Conservation (phyloP, 2,888 invertebrate species). For the Meteorus cinctellus region DNA sequence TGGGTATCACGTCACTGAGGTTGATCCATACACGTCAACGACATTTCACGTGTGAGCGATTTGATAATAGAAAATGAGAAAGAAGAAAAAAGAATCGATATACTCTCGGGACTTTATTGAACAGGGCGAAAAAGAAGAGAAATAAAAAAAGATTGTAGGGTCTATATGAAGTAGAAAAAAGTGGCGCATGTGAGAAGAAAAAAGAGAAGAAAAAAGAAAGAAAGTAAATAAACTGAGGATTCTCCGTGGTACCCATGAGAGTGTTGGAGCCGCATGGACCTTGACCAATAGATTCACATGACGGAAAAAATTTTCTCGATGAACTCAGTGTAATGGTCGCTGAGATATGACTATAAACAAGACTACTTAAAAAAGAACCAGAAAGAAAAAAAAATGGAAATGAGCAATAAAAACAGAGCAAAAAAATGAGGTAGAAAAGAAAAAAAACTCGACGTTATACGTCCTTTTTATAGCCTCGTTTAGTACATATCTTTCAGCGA, state of each 20-base stretch:
- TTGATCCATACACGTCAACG: constrained; percentile 6
- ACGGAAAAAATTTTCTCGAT: neutral
- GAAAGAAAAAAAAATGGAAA: neutral
- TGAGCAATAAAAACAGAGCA: neutral
- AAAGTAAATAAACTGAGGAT: neutral
- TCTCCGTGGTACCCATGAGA: neutral
- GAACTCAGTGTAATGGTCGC: neutral
- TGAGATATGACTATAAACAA: neutral
- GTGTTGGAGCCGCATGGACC: neutral
- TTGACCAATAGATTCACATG: neutral
- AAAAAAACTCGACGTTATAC: neutral
- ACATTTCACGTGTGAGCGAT: neutral
- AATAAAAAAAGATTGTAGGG: neutral
- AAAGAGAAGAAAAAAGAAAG: neutral
- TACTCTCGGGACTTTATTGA: neutral
- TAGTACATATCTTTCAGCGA: neutral
- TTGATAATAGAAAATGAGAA: neutral
- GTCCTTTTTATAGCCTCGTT: neutral
- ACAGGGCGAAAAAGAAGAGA: neutral
- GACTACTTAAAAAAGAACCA: too few species aligned
- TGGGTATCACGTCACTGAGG: neutral
- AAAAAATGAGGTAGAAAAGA: constrained; percentile 5
- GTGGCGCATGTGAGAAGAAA: neutral
- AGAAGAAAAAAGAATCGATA: neutral
- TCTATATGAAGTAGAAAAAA: too few species aligned